Evolutionary conservation across 2,113 vertebrate genomes (phyloP).

Genomic region (Chaetodon auriga): DNA sequence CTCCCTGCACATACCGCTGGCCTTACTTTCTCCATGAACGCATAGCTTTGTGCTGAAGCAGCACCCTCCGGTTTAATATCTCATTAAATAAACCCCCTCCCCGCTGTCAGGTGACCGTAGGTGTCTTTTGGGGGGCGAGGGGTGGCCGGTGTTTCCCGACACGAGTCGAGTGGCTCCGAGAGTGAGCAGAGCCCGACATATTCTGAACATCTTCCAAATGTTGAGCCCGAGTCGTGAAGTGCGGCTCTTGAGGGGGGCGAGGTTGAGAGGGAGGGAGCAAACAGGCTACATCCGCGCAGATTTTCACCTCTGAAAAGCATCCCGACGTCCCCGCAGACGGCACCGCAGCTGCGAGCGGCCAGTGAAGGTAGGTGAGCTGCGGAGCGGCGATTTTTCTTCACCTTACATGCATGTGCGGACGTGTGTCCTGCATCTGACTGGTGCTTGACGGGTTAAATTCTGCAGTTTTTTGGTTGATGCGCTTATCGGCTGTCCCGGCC

Average conservation of each 20-base stretch:
- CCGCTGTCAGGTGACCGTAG: slow-evolving; percentile 28
- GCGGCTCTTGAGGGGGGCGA: slow-evolving; percentile 75
- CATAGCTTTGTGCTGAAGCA: neutral
- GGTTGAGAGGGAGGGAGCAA: slow-evolving; percentile 57
- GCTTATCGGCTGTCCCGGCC: slow-evolving; percentile 57
- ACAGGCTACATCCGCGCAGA: slow-evolving; percentile 30
- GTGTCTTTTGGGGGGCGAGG: slow-evolving; percentile 12
- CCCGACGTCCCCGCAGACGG: slow-evolving; percentile 35
- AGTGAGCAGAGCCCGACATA: slow-evolving; percentile 64
- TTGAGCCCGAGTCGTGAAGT: slow-evolving; percentile 76
- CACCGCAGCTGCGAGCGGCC: slow-evolving; percentile 17
- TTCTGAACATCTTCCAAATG: slow-evolving; percentile 80
- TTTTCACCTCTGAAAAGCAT: slow-evolving; percentile 38
- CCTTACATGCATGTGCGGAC: slow-evolving; percentile 25
- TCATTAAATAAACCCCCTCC: neutral
- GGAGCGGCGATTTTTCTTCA: neutral
- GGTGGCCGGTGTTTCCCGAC: slow-evolving; percentile 76
- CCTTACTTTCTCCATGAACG: neutral
- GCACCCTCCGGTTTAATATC: neutral
- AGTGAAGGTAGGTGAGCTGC: slow-evolving; percentile 45
- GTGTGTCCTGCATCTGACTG: slow-evolving; percentile 19
- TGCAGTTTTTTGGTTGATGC: slow-evolving; percentile 81
- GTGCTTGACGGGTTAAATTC: slow-evolving; percentile 86
- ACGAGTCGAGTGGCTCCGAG: slow-evolving; percentile 79
- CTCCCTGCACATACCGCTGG: neutral